Evolutionary conservation across 2,113 vertebrate genomes (phyloP).

Genomic region (Pogona vitticeps): DNA sequence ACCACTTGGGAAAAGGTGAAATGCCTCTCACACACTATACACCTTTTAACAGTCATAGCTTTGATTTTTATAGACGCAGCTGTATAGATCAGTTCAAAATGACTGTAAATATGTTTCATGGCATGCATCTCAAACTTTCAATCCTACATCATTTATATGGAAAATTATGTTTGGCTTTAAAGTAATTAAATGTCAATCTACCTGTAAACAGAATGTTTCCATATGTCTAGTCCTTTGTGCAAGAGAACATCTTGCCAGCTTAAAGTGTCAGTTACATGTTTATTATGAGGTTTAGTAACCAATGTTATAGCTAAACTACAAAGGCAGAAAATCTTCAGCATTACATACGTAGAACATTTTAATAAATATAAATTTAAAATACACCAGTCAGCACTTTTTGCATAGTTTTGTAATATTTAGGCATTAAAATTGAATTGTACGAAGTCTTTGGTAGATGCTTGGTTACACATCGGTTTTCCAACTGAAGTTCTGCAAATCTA

Average conservation of each 20-base stretch:
- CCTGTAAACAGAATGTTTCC: slow-evolving; percentile 20
- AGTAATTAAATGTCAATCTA: slow-evolving; percentile 49
- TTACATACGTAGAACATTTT: slow-evolving; percentile 50
- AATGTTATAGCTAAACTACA: slow-evolving; percentile 43
- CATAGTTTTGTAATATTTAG: slow-evolving; percentile 8
- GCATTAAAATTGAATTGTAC: slow-evolving; percentile 2
- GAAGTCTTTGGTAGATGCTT: slow-evolving; percentile 39
- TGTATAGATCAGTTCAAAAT: slow-evolving; percentile 46
- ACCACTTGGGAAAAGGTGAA: slow-evolving; percentile 26
- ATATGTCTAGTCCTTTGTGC: slow-evolving; percentile 12
- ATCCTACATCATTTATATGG: slow-evolving; percentile 26
- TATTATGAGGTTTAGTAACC: slow-evolving; percentile 47
- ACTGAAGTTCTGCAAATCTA: slow-evolving; percentile 15
- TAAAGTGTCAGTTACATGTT: slow-evolving; percentile 52
- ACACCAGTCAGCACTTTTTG: slow-evolving; percentile 51
- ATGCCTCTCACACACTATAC: slow-evolving; percentile 35
- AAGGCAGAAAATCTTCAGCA: slow-evolving; percentile 48
- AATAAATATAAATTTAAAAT: slow-evolving; percentile 54
- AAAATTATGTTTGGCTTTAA: slow-evolving; percentile 39
- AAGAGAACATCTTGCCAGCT: slow-evolving; percentile 44
- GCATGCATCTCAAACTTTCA: neutral
- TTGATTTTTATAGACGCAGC: slow-evolving; percentile 53
- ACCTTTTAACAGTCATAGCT: slow-evolving; percentile 48
- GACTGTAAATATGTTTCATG: slow-evolving; percentile 45
- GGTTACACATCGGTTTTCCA: slow-evolving; percentile 46